Percentiles rank a stretch among this genome's conserved stretches.
Evolutionary conservation across 2,888 invertebrate species (phyloP).

Genomic region (Drosophila neonasuta): DNA sequence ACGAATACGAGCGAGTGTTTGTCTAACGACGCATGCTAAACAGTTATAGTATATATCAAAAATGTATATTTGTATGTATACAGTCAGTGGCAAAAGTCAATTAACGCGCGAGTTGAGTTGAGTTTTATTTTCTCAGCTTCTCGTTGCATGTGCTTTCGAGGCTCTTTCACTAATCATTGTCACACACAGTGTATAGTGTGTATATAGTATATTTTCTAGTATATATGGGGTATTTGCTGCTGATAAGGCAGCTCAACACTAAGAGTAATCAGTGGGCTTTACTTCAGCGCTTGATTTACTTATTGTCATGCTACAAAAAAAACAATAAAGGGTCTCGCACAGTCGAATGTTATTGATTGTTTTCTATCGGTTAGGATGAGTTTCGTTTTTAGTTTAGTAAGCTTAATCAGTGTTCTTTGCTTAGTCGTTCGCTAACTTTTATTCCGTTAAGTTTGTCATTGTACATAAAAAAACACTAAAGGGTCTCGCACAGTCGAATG

Average conservation of each 20-base stretch:
- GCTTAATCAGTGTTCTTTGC: too few relatives aligned
- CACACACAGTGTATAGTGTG: neutral
- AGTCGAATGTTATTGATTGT: too few relatives aligned
- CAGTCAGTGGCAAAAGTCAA: conserved; percentile 40
- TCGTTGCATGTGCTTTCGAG: conserved; percentile 1
- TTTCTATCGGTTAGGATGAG: too few relatives aligned
- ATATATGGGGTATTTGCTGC: conserved; percentile 14
- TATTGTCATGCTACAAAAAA: neutral
- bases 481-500: neutral
- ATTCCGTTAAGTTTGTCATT: too few relatives aligned
- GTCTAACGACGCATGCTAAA: conserved; percentile 29
- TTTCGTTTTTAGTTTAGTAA: too few relatives aligned
- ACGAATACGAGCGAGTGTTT: conserved; percentile 10
- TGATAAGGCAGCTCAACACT: conserved; percentile 22
- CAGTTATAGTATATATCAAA: conserved; percentile 8
- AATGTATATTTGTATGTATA: conserved; percentile 4
- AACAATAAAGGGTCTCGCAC: too few relatives aligned
- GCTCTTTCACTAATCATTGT: conserved; percentile 23
- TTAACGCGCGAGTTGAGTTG: conserved; percentile 32
- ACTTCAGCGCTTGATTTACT: neutral
- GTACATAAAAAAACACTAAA: neutral
- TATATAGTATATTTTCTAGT: neutral
- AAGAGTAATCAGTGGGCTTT: conserved; percentile 15
- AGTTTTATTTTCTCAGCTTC: conserved; percentile 23
- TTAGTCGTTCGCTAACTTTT: too few relatives aligned